Evolutionary conservation across 2,113 vertebrate species (phyloP).

Genomic region (Eonycteris spelaea): DNA sequence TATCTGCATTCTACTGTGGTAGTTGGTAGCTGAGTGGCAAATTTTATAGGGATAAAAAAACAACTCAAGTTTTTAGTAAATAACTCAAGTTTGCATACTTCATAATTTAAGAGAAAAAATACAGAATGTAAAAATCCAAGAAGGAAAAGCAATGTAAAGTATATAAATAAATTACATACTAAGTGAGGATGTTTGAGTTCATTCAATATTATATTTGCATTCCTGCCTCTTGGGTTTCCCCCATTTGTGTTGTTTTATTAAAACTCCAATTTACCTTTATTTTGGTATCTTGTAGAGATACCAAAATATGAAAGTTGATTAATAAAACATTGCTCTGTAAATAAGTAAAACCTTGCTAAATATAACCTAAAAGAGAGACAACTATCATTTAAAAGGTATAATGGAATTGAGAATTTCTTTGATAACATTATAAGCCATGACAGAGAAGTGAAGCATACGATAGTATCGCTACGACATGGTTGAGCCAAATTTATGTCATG

Average conservation of each 20-base stretch:
- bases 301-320: background rate
- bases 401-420: background rate
- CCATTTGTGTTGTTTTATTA: background rate
- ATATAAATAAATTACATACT: background rate
- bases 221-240: background rate
- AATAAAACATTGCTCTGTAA: background rate
- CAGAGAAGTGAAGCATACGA: background rate
- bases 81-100: background rate
- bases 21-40: background rate
- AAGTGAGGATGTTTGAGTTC: background rate
- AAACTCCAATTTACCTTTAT: background rate
- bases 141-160: background rate
- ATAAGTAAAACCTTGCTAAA: constrained; percentile 5
- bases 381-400: background rate
- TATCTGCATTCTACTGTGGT: background rate
- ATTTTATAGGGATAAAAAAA: background rate
- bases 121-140: background rate
- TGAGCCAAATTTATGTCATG: background rate
- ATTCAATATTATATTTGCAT: background rate
- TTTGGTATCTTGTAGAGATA: background rate
- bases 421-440: background rate
- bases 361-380: background rate
- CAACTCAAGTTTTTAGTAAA: background rate
- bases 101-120: constrained; percentile 31
- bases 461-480: too few species aligned